phyloP scores from a whole-genome alignment of 2,888 invertebrate genomes.

The Cyclophora albipunctata region DNA sequence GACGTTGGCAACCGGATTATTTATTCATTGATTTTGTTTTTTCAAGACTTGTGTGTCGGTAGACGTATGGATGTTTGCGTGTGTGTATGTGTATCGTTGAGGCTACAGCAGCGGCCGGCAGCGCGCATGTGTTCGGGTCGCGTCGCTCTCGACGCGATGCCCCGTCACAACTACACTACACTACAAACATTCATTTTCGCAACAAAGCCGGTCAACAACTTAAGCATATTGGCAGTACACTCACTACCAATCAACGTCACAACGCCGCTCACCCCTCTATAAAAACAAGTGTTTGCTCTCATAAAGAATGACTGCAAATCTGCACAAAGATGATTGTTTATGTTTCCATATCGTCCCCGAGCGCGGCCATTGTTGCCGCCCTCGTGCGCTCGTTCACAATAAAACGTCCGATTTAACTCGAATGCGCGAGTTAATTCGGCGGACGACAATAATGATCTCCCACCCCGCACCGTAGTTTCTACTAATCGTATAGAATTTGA shows the following conservation, averaged over 20 bases:
- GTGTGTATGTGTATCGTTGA: too few relatives aligned
- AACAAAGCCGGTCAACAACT: conserved; percentile 63
- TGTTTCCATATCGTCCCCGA: conserved; percentile 61
- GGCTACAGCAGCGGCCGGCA: too few relatives aligned
- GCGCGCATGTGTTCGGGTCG: conserved; percentile 26
- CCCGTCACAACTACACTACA: conserved; percentile 30
- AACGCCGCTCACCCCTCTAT: conserved; percentile 41
- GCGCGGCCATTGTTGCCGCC: conserved; percentile 45
- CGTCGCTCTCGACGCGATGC: conserved; percentile 3
- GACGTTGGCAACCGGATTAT: not conserved
- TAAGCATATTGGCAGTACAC: conserved; percentile 70
- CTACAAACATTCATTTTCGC: conserved; percentile 61
- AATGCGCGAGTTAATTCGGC: conserved; percentile 62
- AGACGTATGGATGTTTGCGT: too few relatives aligned
- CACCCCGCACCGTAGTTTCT: conserved; percentile 22
- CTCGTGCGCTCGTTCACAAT: conserved; percentile 48
- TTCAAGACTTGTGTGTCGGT: too few relatives aligned
- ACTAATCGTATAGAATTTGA: conserved; percentile 38
- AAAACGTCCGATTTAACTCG: conserved; percentile 65
- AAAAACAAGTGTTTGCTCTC: conserved; percentile 70
- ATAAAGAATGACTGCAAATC: conserved; percentile 72
- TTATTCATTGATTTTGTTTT: too few relatives aligned
- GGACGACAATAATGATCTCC: conserved; percentile 45
- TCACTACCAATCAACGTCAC: conserved; percentile 67
- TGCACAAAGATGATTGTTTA: conserved; percentile 70